These are phyloP conservation scores for Heterohyrax brucei DNA, from an alignment of 2,797 vertebrate species.

Conservation along the genomic window DNA sequence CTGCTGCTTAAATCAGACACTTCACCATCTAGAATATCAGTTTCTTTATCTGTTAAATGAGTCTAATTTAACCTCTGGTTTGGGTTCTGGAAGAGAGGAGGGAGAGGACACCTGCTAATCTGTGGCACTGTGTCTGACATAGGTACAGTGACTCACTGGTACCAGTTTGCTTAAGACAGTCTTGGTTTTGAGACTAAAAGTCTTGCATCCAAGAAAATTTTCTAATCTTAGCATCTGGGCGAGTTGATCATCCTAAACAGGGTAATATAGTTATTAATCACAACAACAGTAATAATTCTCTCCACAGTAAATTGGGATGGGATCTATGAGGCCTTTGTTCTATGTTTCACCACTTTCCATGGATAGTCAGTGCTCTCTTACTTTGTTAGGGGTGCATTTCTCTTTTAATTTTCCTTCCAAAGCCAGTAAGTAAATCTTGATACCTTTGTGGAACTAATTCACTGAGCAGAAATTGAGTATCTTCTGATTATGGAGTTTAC, in stretches of 20 bases:
- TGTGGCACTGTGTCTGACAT: background rate
- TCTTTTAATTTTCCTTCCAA: background rate
- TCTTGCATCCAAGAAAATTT: background rate
- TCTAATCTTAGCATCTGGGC: background rate
- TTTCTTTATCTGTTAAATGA: background rate
- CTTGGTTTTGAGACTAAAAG: background rate
- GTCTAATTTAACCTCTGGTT: background rate
- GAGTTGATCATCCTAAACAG: background rate
- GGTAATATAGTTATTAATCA: background rate
- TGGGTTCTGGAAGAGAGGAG: background rate
- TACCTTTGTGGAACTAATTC: background rate
- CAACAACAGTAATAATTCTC: background rate
- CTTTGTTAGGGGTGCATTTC: background rate
- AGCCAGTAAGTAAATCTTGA: background rate
- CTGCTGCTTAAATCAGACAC: background rate
- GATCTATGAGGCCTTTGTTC: background rate
- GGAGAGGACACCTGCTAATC: background rate
- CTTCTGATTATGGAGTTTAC: background rate
- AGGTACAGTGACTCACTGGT: background rate
- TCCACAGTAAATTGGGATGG: background rate
- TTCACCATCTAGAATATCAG: background rate
- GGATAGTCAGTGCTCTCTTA: background rate
- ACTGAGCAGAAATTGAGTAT: background rate
- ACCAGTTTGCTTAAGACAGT: background rate
- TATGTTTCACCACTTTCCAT: background rate